Percentiles rank a stretch among this genome's conserved stretches.
phyloP scores from a whole-genome alignment of 2,797 vertebrate species.

The Siniperca undulata region DNA sequence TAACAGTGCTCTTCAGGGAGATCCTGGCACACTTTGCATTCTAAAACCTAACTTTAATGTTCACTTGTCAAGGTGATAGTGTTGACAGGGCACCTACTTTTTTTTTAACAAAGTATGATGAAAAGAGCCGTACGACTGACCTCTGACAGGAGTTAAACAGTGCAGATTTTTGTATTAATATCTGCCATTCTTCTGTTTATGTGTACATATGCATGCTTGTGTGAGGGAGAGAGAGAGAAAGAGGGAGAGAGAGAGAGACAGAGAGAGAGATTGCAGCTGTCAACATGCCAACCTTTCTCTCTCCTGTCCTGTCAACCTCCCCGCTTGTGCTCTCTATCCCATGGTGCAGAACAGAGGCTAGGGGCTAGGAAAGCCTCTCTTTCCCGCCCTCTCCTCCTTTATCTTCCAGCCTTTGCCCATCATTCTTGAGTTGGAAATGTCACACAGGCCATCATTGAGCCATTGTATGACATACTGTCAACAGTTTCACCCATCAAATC shows the following conservation, averaged over 20 bases:
- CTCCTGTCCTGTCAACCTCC: slow-evolving; percentile 58
- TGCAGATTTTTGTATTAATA: slow-evolving; percentile 28
- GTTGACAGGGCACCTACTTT: slow-evolving; percentile 35
- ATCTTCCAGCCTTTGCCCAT: slow-evolving; percentile 51
- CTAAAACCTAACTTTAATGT: slow-evolving; percentile 45
- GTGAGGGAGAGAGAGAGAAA: slow-evolving; percentile 13
- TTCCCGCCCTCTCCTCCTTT: slow-evolving; percentile 35
- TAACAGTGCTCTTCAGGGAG: slow-evolving; percentile 54
- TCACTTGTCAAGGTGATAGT: slow-evolving; percentile 50
- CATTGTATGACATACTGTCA: slow-evolving; percentile 40
- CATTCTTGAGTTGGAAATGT: slow-evolving; percentile 43
- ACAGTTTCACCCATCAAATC: slow-evolving; percentile 30
- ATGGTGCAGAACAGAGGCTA: slow-evolving; percentile 66
- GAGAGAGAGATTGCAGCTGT: slow-evolving; percentile 56
- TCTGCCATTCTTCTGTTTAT: slow-evolving; percentile 21
- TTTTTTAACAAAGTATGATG: slow-evolving; percentile 28
- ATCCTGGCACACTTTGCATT: slow-evolving; percentile 47
- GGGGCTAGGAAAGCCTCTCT: slow-evolving; percentile 49
- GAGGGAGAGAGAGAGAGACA: slow-evolving; percentile 15
- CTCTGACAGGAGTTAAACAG: slow-evolving; percentile 8
- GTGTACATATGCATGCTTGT: slow-evolving; percentile 25
- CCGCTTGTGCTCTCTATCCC: slow-evolving; percentile 45
- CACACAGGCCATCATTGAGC: slow-evolving; percentile 39
- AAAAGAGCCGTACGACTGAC: slow-evolving; percentile 15
- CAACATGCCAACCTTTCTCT: slow-evolving; percentile 62